Conservation (phyloP, 2,797 vertebrate genomes). For the Mycteria americana region DNA sequence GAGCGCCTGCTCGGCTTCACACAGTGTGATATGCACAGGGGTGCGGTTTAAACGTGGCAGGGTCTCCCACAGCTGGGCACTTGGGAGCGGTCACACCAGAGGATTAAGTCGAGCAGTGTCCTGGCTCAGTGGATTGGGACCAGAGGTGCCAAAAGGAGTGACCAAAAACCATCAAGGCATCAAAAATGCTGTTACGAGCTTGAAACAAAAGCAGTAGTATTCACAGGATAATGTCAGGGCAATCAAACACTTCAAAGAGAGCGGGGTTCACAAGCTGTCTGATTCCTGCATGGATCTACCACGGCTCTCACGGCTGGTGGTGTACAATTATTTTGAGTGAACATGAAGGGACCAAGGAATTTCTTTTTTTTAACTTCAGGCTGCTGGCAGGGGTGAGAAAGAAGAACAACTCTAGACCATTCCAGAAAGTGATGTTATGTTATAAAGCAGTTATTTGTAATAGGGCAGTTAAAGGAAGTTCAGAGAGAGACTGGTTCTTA, state of each 20-base stretch:
- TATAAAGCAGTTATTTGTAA: neutral
- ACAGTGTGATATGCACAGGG: neutral
- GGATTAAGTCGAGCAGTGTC: neutral
- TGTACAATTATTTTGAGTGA: neutral
- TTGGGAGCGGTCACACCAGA: neutral
- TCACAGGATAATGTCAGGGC: neutral
- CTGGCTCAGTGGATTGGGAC: neutral
- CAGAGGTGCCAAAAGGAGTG: neutral
- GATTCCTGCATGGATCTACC: neutral
- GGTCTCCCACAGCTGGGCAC: rapidly evolving
- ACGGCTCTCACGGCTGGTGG: rapidly evolving
- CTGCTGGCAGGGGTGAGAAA: neutral
- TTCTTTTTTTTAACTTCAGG: neutral
- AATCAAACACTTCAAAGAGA: neutral
- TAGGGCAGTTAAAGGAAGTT: neutral
- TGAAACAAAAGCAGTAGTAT: neutral
- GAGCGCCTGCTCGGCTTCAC: neutral
- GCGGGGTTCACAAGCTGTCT: neutral
- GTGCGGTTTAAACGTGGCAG: rapidly evolving
- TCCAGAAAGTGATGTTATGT: neutral
- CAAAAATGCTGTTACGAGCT: neutral
- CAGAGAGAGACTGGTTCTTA: neutral
- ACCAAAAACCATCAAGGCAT: neutral
- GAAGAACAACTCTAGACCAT: neutral
- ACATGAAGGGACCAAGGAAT: neutral